Base-by-base conservation (phyloP, 1,140 invertebrate genomes). In the Galendromus occidentalis region DNA sequence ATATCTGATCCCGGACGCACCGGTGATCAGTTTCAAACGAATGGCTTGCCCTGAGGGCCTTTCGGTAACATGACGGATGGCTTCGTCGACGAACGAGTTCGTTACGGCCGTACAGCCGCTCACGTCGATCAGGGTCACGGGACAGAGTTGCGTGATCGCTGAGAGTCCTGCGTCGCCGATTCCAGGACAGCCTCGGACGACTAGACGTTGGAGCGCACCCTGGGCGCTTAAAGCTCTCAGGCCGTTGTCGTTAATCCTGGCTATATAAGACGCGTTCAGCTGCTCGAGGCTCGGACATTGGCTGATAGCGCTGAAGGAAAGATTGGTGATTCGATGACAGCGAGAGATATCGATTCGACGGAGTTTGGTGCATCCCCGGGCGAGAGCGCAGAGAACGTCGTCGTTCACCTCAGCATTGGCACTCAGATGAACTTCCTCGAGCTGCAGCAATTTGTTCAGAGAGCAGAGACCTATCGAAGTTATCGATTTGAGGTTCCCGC, bases 81-180 rank as follows among this genome's bases (percentile, higher is more conserved):
- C 51, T 59, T 59, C 51, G 9, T 59, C 51, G 33, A 59, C 51
- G 22, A 59, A 59, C 12, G 25, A 33, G 22, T 68, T 69, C n/a
- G 68, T 69, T 6, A 69, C 65, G 33, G 64, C 64, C 20, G 59
- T 65, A 28, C 68, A 69, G 29, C 68, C 68, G 63, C 68, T 69
- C 2, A 69, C 65, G 59, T 69, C 68, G 5, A 69, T 30, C 14
- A 42, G 55, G 44, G 65, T 64, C 4, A 69, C 51, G 17, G 68
- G 68, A 14, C 51, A 68, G 2, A 69, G 44, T 42, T 66, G 28
- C 12, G 65, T 67, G 9, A 69, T 30, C 28, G 68, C 66, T 18
- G 68, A 28, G 5, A 69, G 47, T 51, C 68, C 69, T 67, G 64
- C 66, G 55, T 69, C 67, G 18, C 67, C 67, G 55, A 69, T 42